These are phyloP conservation scores for Epinotia bilunana DNA, from an alignment of 2,888 invertebrate species.

Conservation along the genomic window DNA sequence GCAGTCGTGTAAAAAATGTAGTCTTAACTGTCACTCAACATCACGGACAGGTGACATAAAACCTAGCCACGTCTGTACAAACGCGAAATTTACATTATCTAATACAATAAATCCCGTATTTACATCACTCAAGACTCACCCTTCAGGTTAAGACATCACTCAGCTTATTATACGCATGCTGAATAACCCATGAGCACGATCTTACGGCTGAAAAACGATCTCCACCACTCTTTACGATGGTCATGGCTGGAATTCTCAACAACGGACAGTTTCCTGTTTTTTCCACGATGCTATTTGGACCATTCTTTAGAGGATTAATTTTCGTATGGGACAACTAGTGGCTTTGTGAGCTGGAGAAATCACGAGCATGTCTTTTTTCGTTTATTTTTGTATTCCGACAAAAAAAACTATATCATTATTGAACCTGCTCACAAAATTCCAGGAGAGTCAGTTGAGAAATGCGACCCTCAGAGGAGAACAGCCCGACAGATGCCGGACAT, in stretches of 20 bases:
- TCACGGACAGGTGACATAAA: background rate
- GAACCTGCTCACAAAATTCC: too few species aligned
- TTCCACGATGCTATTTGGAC: background rate
- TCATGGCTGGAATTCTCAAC: background rate
- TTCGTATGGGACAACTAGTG: too few species aligned
- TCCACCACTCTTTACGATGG: slow-evolving; percentile 10
- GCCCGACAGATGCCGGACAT: too few species aligned
- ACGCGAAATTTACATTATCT: background rate
- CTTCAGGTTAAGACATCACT: slow-evolving; percentile 1
- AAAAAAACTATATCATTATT: too few species aligned
- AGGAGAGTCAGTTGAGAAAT: too few species aligned
- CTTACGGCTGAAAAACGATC: slow-evolving; percentile 9
- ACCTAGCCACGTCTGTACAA: background rate
- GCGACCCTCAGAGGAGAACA: too few species aligned
- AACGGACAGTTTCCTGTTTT: background rate
- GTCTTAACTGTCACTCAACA: too few species aligned
- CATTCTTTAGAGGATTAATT: background rate
- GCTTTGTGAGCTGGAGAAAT: too few species aligned
- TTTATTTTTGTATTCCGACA: too few species aligned
- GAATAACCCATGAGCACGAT: slow-evolving; percentile 6
- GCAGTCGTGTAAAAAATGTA: too few species aligned
- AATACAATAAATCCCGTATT: background rate
- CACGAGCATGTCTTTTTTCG: too few species aligned
- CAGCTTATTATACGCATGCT: slow-evolving; percentile 10
- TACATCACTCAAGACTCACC: background rate